Percentiles rank a stretch among this genome's conserved stretches.
Evolutionary conservation across 2,888 invertebrate species (phyloP).

Genomic region (Fragum sueziense): DNA sequence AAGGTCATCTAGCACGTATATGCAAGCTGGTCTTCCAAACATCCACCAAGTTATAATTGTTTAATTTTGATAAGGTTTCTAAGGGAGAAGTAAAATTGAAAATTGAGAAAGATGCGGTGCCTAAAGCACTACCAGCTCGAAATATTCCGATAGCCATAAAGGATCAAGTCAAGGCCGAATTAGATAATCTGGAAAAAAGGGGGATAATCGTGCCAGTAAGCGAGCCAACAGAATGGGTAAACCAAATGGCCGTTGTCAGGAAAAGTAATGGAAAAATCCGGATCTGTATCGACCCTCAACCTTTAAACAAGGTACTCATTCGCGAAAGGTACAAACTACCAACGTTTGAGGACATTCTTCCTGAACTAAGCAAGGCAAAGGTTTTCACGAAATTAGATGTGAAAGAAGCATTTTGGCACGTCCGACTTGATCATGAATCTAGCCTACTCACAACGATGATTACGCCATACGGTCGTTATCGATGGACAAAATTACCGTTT

Average conservation of each 20-base stretch:
- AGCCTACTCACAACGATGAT: slow-evolving; percentile 59
- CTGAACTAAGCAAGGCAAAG: slow-evolving; percentile 23
- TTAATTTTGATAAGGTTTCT: too few relatives aligned
- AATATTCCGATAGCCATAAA: slow-evolving; percentile 36
- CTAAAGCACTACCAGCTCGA: slow-evolving; percentile 28
- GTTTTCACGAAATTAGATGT: slow-evolving; percentile 36
- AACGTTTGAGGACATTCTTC: slow-evolving; percentile 40
- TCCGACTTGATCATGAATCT: slow-evolving; percentile 52
- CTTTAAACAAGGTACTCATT: slow-evolving; percentile 45
- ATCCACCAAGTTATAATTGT: too few relatives aligned
- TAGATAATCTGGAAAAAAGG: slow-evolving; percentile 18
- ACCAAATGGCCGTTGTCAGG: slow-evolving; percentile 49
- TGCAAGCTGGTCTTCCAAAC: too few relatives aligned
- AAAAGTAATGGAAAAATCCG: slow-evolving; percentile 33
- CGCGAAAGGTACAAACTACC: slow-evolving; percentile 53
- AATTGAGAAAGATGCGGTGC: slow-evolving; percentile 14
- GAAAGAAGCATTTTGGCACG: slow-evolving; percentile 58
- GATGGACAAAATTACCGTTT: slow-evolving; percentile 60
- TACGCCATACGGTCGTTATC: slow-evolving; percentile 60
- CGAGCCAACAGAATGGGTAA: slow-evolving; percentile 50
- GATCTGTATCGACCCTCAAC: slow-evolving; percentile 53
- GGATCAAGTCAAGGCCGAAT: slow-evolving; percentile 26
- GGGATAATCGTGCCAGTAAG: slow-evolving; percentile 30
- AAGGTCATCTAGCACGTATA: too few relatives aligned
- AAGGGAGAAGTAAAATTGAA: slow-evolving; percentile 34